Percentiles rank a stretch among this genome's conserved stretches.
These are phyloP conservation scores for Enteromius unitaeniatus DNA, from an alignment of 2,797 vertebrate species.

Conservation along the genomic window DNA sequence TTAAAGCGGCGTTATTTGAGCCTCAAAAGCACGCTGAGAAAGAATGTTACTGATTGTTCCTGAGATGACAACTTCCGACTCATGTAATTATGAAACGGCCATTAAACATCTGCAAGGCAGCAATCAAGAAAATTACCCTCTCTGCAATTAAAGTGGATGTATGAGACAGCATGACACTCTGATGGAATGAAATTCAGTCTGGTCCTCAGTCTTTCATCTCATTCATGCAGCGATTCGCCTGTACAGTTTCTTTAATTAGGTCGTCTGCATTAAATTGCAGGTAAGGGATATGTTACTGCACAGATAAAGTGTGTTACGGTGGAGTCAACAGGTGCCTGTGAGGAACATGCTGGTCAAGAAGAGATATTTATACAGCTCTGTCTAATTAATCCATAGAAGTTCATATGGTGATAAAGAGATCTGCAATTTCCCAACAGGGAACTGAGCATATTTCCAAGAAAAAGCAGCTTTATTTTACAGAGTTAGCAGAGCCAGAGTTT, in stretches of 20 bases:
- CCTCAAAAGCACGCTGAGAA: constrained; percentile 14
- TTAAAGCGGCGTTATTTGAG: constrained; percentile 7
- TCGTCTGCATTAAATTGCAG: constrained; percentile 3
- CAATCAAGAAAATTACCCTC: constrained; percentile 62
- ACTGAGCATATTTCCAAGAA: background rate
- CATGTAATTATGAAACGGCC: constrained; percentile 61
- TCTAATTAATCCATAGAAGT: background rate
- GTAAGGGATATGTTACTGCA: background rate
- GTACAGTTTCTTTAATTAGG: constrained; percentile 23
- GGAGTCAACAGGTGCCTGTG: background rate
- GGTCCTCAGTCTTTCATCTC: constrained; percentile 16
- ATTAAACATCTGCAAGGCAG: constrained; percentile 68
- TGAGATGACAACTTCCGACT: constrained; percentile 63
- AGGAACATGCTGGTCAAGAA: background rate
- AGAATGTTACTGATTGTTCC: constrained; percentile 55
- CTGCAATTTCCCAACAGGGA: background rate
- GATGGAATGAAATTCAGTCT: constrained; percentile 37
- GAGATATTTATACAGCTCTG: background rate
- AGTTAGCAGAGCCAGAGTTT: constrained; percentile 5
- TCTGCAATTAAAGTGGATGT: constrained; percentile 47
- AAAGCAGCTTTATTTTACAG: background rate
- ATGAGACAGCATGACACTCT: constrained; percentile 32
- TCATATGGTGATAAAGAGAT: background rate
- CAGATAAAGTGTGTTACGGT: background rate
- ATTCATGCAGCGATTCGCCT: background rate